These are phyloP conservation scores for Heteronetta atricapilla DNA, from an alignment of 2,113 vertebrate species.

Conservation along the genomic window DNA sequence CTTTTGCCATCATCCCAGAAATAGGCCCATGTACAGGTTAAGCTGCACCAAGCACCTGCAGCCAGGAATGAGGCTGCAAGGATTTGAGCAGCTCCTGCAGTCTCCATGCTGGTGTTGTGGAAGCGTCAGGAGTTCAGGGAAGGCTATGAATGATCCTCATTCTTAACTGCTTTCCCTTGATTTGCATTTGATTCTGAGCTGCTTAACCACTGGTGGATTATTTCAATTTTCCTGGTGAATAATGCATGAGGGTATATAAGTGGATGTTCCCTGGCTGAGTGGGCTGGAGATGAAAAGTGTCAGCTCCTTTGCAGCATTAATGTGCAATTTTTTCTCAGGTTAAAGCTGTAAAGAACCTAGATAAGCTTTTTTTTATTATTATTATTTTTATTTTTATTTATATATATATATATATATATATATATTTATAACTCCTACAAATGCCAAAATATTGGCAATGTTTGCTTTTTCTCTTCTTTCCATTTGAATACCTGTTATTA, in stretches of 20 bases:
- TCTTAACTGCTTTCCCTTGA: conserved; percentile 11
- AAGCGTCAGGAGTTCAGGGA: background rate
- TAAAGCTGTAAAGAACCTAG: conserved; percentile 42
- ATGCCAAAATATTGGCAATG: conserved; percentile 60
- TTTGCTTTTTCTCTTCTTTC: conserved; percentile 30
- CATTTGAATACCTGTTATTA: conserved; percentile 46
- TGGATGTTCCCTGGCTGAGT: conserved; percentile 66
- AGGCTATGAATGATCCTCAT: conserved; percentile 29
- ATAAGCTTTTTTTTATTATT: conserved; percentile 41
- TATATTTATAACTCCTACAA: conserved; percentile 61
- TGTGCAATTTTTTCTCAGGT: conserved; percentile 38
- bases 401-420: too few species aligned
- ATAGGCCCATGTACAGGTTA: background rate
- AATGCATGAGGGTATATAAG: conserved; percentile 60
- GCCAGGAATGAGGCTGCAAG: rapidly evolving
- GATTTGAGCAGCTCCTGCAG: background rate
- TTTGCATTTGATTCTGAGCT: conserved; percentile 52
- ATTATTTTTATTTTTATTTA: too few species aligned
- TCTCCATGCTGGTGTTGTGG: background rate
- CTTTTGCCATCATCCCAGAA: background rate
- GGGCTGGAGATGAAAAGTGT: conserved; percentile 66
- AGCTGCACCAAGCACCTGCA: background rate
- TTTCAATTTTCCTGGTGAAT: conserved; percentile 59
- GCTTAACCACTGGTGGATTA: conserved; percentile 38
- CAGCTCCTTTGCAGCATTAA: conserved; percentile 64